A percentile compares a stretch with the other conserved stretches of the same genome.
These are phyloP conservation scores for Mus musculus DNA, from an alignment of 2,113 vertebrate genomes.

Conservation along the genomic window DNA sequence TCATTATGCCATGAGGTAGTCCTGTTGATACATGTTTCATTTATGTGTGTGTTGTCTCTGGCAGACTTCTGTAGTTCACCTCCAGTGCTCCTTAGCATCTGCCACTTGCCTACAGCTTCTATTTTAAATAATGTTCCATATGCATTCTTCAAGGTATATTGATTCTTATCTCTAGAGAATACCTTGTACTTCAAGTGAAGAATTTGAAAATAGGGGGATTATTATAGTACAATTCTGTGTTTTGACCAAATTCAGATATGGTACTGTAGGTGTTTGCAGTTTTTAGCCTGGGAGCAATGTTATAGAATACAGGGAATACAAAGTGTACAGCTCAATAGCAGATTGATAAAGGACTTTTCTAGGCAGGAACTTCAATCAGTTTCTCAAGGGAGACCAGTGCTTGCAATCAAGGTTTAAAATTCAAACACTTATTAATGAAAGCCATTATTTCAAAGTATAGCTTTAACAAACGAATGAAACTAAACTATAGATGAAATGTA, in stretches of 20 bases:
- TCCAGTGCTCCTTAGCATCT: slow-evolving; percentile 66
- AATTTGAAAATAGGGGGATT: slow-evolving; percentile 69
- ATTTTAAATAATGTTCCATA: slow-evolving; percentile 77
- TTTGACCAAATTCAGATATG: slow-evolving; percentile 58
- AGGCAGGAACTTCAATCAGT: slow-evolving; percentile 50
- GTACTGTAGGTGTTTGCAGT: neutral
- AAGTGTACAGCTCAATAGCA: neutral
- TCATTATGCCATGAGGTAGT: neutral
- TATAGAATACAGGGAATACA: slow-evolving; percentile 8
- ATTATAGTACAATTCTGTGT: slow-evolving; percentile 68
- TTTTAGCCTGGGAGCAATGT: slow-evolving; percentile 17
- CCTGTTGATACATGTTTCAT: slow-evolving; percentile 60
- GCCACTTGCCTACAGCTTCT: slow-evolving; percentile 60
- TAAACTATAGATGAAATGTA: slow-evolving; percentile 29
- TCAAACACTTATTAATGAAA: slow-evolving; percentile 5
- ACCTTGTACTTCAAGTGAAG: slow-evolving; percentile 65
- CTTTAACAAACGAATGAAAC: neutral
- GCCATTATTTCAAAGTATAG: slow-evolving; percentile 5
- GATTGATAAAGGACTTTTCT: slow-evolving; percentile 34
- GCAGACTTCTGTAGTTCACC: slow-evolving; percentile 51
- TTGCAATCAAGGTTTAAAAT: slow-evolving; percentile 50
- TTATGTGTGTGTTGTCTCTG: slow-evolving; percentile 46
- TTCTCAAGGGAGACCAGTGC: slow-evolving; percentile 20
- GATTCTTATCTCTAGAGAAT: slow-evolving; percentile 70
- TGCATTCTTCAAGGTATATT: slow-evolving; percentile 78